Evolutionary conservation across 92 coral and sea anemone genomes (phyloP), one percentile per base, ranked within the genome.

Genomic region (Desmophyllum pertusum): DNA sequence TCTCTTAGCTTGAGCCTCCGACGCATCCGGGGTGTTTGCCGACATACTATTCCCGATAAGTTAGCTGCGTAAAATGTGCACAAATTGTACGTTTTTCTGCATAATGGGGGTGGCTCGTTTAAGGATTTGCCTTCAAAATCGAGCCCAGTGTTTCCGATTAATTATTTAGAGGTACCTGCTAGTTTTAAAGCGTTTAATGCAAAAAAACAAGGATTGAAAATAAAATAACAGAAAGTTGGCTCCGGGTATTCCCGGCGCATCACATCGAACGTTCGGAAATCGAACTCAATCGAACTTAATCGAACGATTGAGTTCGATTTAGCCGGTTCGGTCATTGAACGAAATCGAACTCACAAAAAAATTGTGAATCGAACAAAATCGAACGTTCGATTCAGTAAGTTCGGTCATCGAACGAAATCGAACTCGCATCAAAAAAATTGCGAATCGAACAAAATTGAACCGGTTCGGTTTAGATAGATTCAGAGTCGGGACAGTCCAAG

Each of bases 1-100:
- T 70, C 89, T 90, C 57, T 89, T 77, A 17, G 85, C 97, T 19
- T 70, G 81, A n/a, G 87, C 90, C 41, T 95, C 97, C 14, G 75
- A 57, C 23, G 87, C 92, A 19, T 87, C 90, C 70, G 85, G 77
- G 65, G 67, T 84, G 35, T 84, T 81, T 19, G 39, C 66, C 48
- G 91, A 78, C 91, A 70, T 91, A 51, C 1, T 70, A 31, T 57
- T 29, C 17, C 31, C 35, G 71, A 38, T 23, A 41, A 1, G 71
- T 72, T 55, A 80, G 63, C 37, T 36, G 33, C 41, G 50, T 11
- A 72, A 82, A 40, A 30, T 55, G 41, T 25, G 30, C 39, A 11
- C 41, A 51, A 70, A 2, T n/a, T 35, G 51, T 25, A 53, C 10
- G 69, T 15, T 29, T 72, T 72, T 72, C 73, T 72, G 46, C 86